Evolutionary conservation across 2,113 vertebrate species (phyloP).

Genomic region (Formicarius rufipectus): DNA sequence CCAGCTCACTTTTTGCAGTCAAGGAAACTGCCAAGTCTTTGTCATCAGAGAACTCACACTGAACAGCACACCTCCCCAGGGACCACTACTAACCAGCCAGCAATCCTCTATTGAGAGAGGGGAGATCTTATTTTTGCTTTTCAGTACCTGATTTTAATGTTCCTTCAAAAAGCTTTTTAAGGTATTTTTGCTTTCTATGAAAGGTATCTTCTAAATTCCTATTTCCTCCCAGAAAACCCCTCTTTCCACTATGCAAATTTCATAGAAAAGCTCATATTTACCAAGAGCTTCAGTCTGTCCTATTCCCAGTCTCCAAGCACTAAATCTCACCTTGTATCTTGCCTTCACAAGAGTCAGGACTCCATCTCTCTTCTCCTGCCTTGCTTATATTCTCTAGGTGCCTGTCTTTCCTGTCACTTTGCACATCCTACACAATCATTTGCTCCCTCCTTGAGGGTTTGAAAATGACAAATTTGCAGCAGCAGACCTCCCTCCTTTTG

Average conservation of each 20-base stretch:
- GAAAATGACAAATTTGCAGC: not conserved
- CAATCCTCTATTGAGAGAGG: not conserved
- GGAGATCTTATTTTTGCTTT: not conserved
- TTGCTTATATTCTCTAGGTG: not conserved
- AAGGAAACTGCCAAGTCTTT: not conserved
- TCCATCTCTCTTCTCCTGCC: not conserved
- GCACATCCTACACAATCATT: rapidly evolving
- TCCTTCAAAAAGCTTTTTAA: not conserved
- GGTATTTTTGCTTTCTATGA: not conserved
- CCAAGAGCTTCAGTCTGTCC: not conserved
- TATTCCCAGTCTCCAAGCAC: not conserved
- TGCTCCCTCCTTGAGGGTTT: not conserved
- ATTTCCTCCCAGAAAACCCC: not conserved
- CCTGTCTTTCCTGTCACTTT: not conserved
- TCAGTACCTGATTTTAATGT: not conserved
- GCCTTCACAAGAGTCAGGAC: not conserved
- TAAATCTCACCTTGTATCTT: not conserved
- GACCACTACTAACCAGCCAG: not conserved
- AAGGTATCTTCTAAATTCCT: not conserved
- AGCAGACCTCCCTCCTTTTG: not conserved
- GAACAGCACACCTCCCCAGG: not conserved
- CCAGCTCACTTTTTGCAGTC: not conserved
- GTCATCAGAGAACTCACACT: not conserved
- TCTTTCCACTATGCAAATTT: not conserved
- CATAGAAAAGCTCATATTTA: not conserved